These are phyloP conservation scores for Channa argus DNA, from an alignment of 2,113 vertebrate genomes.

Conservation along the genomic window DNA sequence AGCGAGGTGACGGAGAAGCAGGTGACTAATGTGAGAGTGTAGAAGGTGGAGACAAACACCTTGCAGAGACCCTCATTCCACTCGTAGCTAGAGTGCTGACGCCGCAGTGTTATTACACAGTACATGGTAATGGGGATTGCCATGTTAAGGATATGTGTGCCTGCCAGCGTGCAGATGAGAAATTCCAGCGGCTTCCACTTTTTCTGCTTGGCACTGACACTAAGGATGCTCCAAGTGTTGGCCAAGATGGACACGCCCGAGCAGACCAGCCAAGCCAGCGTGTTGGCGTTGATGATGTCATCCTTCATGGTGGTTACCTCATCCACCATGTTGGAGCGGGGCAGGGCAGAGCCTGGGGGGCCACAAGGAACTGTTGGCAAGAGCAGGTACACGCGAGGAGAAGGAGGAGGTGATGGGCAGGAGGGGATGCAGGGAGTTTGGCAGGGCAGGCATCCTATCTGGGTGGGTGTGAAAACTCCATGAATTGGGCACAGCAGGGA, in stretches of 20 bases:
- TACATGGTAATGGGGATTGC: constrained; percentile 93
- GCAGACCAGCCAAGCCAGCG: constrained; percentile 93
- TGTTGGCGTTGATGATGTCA: constrained; percentile 89
- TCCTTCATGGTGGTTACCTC: constrained; percentile 87
- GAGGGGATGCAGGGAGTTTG: constrained; percentile 67
- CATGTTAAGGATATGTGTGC: constrained; percentile 94
- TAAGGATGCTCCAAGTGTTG: constrained; percentile 94
- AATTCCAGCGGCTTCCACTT: constrained; percentile 96
- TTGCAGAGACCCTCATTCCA: constrained; percentile 97
- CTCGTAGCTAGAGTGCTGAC: constrained; percentile 88
- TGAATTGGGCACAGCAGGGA: constrained; percentile 49
- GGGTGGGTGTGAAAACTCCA: constrained; percentile 65
- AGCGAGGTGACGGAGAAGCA: constrained; percentile 95
- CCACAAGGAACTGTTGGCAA: constrained; percentile 65
- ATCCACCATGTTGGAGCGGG: constrained; percentile 79
- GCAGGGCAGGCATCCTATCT: constrained; percentile 76
- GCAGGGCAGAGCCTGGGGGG: constrained; percentile 65
- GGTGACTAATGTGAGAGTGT: constrained; percentile 93
- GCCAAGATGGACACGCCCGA: constrained; percentile 91
- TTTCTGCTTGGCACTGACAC: constrained; percentile 93
- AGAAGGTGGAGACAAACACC: constrained; percentile 95
- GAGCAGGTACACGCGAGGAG: constrained; percentile 67
- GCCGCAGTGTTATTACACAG: constrained; percentile 89
- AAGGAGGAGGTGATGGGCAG: constrained; percentile 74
- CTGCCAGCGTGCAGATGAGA: constrained; percentile 91